Evolutionary conservation across 2,888 invertebrate species (phyloP).

Genomic region (Dryococelus australis): DNA sequence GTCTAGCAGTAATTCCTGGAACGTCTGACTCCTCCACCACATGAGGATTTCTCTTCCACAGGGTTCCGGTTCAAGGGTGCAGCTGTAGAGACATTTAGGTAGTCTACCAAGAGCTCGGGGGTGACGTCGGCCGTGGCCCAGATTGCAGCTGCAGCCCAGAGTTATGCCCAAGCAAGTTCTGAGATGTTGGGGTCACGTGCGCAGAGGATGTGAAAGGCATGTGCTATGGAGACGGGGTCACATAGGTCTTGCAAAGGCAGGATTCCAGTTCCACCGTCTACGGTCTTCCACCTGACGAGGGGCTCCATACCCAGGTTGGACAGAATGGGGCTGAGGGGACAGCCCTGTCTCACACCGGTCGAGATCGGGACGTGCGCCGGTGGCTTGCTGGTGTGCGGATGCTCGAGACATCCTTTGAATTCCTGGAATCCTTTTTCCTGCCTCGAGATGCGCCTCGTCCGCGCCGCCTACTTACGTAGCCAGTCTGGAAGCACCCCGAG

Average conservation of each 20-base stretch:
- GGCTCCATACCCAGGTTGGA: background rate
- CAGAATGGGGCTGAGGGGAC: background rate
- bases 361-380: background rate
- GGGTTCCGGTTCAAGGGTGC: too few species aligned
- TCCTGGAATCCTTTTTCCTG: too few species aligned
- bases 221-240: slow-evolving; percentile 55
- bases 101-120: too few species aligned
- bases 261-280: slow-evolving; percentile 31
- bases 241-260: slow-evolving; percentile 39
- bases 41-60: too few species aligned
- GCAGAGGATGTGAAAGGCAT: slow-evolving; percentile 50
- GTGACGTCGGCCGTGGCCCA: too few species aligned
- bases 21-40: too few species aligned
- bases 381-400: slow-evolving; percentile 35
- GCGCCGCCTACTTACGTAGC: slow-evolving; percentile 45
- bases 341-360: background rate
- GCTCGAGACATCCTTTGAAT: slow-evolving; percentile 50
- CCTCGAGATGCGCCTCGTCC: slow-evolving; percentile 49
- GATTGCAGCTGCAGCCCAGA: slow-evolving; percentile 57
- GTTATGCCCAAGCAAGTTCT: slow-evolving; percentile 46
- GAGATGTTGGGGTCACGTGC: slow-evolving; percentile 35
- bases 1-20: background rate
- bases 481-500: slow-evolving; percentile 47
- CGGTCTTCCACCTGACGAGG: background rate
- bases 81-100: too few species aligned